These are phyloP conservation scores for Lepidocyrtoides sp. DNA, from an alignment of 2,888 invertebrate genomes.

Conservation along the genomic window DNA sequence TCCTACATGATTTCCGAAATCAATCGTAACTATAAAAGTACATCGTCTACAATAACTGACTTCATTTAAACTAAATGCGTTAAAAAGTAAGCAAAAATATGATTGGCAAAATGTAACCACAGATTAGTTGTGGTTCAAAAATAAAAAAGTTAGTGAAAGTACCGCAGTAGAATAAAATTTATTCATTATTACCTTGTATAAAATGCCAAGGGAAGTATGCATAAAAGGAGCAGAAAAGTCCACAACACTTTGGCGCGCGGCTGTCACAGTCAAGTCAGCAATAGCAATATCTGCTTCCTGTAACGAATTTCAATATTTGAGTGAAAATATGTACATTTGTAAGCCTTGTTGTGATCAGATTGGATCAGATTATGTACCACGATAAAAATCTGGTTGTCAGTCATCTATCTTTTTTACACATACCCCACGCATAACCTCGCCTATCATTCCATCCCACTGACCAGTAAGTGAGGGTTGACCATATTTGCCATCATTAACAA, in stretches of 20 bases:
- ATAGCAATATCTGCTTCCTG: conserved; percentile 84
- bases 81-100: not conserved
- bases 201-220: conserved; percentile 84
- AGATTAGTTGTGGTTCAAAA: no score
- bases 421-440: conserved; percentile 83
- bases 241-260: conserved; percentile 82
- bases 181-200: conserved; percentile 82
- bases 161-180: not conserved
- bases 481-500: conserved; percentile 81
- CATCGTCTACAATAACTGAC: not conserved
- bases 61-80: no score
- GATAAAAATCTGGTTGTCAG: no score
- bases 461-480: conserved; percentile 82
- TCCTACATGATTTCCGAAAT: conserved; percentile 26
- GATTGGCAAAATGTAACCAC: not conserved
- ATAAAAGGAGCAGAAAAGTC: conserved; percentile 84
- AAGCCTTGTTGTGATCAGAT: no score
- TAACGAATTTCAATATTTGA: not conserved
- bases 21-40: not conserved
- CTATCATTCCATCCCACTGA: conserved; percentile 84
- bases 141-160: not conserved
- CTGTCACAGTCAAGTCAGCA: conserved; percentile 84
- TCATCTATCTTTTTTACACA: not conserved
- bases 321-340: not conserved
- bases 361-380: no score